These are phyloP conservation scores for Crotalus helleri DNA, from an alignment of 2,113 vertebrate species.

Conservation along the genomic window DNA sequence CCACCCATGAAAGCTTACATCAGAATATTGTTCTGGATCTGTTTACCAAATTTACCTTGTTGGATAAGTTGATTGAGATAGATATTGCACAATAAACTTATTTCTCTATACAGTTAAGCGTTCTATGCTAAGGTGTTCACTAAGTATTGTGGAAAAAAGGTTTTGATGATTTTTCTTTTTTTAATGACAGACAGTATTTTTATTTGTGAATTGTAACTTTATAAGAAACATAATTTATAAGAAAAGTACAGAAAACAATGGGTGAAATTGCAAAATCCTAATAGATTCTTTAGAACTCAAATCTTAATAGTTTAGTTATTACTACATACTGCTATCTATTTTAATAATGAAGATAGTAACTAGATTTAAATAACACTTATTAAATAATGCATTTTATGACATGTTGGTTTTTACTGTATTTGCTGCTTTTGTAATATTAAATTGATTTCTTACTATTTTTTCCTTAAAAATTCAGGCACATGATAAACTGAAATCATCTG, in stretches of 20 bases:
- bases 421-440: conserved; percentile 1
- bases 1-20: background rate
- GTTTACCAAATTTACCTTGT: background rate
- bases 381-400: background rate
- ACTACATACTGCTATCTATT: background rate
- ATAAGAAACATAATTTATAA: background rate
- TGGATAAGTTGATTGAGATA: background rate
- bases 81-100: background rate
- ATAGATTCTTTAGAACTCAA: background rate
- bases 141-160: background rate
- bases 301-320: background rate
- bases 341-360: background rate
- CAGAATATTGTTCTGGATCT: background rate
- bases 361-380: background rate
- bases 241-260: background rate
- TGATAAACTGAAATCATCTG: conserved; percentile 55
- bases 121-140: background rate
- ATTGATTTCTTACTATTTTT: background rate
- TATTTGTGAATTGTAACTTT: background rate
- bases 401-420: background rate
- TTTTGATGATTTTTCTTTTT: background rate
- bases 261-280: background rate
- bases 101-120: background rate
- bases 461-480: conserved; percentile 35
- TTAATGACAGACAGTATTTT: background rate